phyloP scores from a whole-genome alignment of 2,888 invertebrate species.

The Tenthredo livida region DNA sequence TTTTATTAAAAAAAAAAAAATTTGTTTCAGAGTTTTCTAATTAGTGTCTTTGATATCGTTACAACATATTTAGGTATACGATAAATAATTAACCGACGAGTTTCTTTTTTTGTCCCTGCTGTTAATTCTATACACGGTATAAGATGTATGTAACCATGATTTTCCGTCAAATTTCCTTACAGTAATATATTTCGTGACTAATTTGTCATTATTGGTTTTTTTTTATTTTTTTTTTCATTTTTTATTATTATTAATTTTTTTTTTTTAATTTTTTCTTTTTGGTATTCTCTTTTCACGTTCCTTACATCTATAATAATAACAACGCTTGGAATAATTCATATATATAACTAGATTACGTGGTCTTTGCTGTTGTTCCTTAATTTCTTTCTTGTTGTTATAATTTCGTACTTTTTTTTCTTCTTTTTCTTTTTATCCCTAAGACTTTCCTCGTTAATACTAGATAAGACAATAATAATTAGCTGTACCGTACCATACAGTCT shows the following conservation, averaged over 20 bases:
- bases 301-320: background rate
- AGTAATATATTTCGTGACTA: background rate
- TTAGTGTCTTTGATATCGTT: background rate
- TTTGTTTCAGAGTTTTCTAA: background rate
- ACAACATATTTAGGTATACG: background rate
- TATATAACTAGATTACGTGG: background rate
- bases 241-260: background rate
- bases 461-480: background rate
- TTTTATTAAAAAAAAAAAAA: background rate
- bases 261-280: background rate
- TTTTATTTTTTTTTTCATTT: background rate
- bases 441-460: background rate
- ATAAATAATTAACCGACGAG: background rate
- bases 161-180: background rate
- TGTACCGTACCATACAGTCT: background rate
- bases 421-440: background rate
- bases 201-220: background rate
- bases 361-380: background rate
- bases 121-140: background rate
- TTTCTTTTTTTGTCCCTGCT: background rate
- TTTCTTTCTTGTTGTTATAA: background rate
- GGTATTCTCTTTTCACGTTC: background rate
- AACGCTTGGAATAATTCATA: background rate
- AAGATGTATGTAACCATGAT: slow-evolving; percentile 9
- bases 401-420: background rate